Evolutionary conservation across 2,888 invertebrate genomes (phyloP).

Genomic region (Melanostoma mellinum): DNA sequence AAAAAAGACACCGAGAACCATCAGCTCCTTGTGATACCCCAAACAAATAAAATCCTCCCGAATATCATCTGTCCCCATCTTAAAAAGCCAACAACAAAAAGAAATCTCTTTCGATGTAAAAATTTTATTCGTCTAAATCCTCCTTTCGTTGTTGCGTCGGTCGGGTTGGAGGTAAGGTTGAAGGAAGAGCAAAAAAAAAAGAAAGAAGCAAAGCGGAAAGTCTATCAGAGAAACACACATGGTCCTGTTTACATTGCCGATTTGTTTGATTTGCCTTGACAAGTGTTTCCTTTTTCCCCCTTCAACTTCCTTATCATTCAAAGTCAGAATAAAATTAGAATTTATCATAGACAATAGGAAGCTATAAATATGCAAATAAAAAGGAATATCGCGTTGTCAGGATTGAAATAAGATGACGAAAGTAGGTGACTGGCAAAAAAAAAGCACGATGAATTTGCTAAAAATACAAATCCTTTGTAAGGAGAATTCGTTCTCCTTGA

Average conservation of each 20-base stretch:
- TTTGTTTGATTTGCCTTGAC: constrained; percentile 48
- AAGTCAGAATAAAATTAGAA: constrained; percentile 45
- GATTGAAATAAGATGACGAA: constrained; percentile 30
- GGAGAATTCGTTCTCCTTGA: background rate
- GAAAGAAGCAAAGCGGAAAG: background rate
- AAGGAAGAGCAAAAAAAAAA: constrained; percentile 3
- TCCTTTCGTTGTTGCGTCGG: background rate
- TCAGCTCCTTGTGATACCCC: constrained; percentile 28
- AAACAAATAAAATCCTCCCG: constrained; percentile 57
- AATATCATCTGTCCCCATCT: constrained; percentile 26
- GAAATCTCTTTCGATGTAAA: no score
- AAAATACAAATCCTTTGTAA: no score
- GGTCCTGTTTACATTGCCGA: constrained; percentile 45
- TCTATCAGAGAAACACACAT: background rate
- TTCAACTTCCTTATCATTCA: background rate
- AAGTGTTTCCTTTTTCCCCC: background rate
- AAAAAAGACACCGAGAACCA: constrained; percentile 4
- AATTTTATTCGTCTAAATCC: no score
- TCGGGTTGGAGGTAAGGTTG: background rate
- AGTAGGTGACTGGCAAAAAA: constrained; percentile 15
- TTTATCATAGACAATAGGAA: constrained; percentile 11
- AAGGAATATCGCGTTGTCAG: constrained; percentile 1
- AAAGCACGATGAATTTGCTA: background rate
- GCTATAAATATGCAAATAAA: constrained; percentile 46
- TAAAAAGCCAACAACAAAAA: background rate